phyloP scores from a whole-genome alignment of 2,797 vertebrate genomes.

The Myripristis jacobus region DNA sequence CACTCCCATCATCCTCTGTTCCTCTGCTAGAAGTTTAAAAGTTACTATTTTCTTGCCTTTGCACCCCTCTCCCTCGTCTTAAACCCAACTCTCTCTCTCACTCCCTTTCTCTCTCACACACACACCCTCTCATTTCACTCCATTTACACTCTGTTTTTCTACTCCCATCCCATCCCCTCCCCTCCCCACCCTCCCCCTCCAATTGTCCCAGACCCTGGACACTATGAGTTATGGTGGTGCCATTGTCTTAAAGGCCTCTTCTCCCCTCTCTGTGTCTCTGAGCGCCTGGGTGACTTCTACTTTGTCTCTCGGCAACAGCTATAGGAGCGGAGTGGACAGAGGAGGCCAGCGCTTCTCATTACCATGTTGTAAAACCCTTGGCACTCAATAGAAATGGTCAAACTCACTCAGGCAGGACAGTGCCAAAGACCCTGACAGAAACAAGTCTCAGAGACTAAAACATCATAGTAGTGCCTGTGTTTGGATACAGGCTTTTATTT shows the following conservation, averaged over 20 bases:
- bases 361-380: slow-evolving; percentile 76
- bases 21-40: not conserved
- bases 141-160: not conserved
- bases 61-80: not conserved
- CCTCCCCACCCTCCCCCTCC: not conserved
- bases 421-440: slow-evolving; percentile 23
- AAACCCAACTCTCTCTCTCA: slow-evolving; percentile 16
- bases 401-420: slow-evolving; percentile 44
- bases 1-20: slow-evolving; percentile 2
- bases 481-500: not conserved
- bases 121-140: no score
- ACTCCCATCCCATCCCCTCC: not conserved
- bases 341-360: slow-evolving; percentile 71
- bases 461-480: not conserved
- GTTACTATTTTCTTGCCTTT: not conserved
- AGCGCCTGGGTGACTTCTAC: slow-evolving; percentile 74
- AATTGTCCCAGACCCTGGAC: slow-evolving; percentile 10
- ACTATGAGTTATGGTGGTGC: slow-evolving; percentile 71
- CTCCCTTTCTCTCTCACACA: slow-evolving; percentile 14
- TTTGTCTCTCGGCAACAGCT: slow-evolving; percentile 82
- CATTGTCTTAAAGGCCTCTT: slow-evolving; percentile 60
- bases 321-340: slow-evolving; percentile 61
- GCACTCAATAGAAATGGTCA: slow-evolving; percentile 48
- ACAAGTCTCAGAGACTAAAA: slow-evolving; percentile 8
- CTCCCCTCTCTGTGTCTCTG: slow-evolving; percentile 30